These are phyloP conservation scores for Drosophila punjabiensis DNA, from an alignment of 1,140 invertebrate species.

Conservation along the genomic window DNA sequence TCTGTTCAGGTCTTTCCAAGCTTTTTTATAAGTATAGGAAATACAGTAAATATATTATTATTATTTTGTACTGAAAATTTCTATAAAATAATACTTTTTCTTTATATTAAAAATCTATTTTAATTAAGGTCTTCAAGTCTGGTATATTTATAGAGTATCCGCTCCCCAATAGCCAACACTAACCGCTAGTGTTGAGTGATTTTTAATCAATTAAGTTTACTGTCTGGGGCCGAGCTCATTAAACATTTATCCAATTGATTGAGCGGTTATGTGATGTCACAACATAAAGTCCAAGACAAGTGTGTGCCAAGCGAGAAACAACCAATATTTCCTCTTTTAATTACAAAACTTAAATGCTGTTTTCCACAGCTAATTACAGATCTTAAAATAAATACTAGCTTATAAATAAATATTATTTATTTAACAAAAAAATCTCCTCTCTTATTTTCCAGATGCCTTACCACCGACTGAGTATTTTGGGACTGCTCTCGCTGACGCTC, in stretches of 20 bases:
- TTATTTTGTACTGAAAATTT: too few relatives aligned
- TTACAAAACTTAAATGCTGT: conserved; percentile 3
- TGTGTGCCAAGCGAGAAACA: conserved; percentile 17
- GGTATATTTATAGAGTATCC: conserved; percentile 12
- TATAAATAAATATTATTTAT: not conserved
- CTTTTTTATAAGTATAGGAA: too few relatives aligned
- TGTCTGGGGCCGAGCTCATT: conserved; percentile 56
- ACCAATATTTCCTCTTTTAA: conserved; percentile 11
- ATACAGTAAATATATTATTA: too few relatives aligned
- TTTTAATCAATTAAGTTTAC: conserved; percentile 70
- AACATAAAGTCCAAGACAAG: conserved; percentile 16
- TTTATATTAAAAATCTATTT: not conserved
- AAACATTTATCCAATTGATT: conserved; percentile 77
- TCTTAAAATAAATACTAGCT: not conserved
- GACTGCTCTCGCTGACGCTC: conserved; percentile 12
- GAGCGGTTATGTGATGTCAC: conserved; percentile 64
- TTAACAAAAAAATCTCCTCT: not conserved
- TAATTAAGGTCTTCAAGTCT: not conserved
- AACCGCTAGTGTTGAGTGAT: conserved; percentile 48
- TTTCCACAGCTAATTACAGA: not conserved
- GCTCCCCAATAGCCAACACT: not conserved
- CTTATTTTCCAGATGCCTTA: conserved; percentile 52
- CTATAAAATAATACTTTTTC: not conserved
- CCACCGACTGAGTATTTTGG: conserved; percentile 28
- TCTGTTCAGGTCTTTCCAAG: too few relatives aligned